Percentiles rank a stretch among this genome's conserved stretches.
Evolutionary conservation across 2,888 invertebrate species (phyloP).

Genomic region (Tipula confusa): DNA sequence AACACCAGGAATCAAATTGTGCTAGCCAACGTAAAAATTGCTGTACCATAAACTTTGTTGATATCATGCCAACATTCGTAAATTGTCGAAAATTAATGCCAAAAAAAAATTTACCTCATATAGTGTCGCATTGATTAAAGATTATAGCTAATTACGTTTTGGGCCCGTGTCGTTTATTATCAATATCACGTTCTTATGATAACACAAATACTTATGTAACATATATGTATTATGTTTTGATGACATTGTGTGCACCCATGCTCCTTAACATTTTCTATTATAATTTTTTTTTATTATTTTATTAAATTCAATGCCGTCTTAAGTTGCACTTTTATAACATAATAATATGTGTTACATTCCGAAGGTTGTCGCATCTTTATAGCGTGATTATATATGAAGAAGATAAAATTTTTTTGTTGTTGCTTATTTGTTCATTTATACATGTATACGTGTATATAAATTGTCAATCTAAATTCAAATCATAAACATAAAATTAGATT

Average conservation of each 20-base stretch:
- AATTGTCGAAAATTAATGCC: neutral
- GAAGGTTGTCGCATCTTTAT: neutral
- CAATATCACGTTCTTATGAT: neutral
- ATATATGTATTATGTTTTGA: neutral
- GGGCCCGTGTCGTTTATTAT: neutral
- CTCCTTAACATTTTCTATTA: neutral
- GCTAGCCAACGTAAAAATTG: neutral
- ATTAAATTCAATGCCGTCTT: neutral
- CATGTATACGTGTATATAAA: neutral
- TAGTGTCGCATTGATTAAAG: neutral
- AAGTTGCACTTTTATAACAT: neutral
- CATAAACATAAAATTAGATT: conserved; percentile 17
- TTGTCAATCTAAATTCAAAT: neutral
- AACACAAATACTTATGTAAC: neutral
- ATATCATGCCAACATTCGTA: neutral
- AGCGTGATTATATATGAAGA: neutral
- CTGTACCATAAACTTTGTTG: neutral
- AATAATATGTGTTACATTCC: no score
- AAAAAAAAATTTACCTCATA: neutral
- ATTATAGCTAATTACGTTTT: neutral
- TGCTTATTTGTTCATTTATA: neutral
- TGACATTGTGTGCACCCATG: neutral
- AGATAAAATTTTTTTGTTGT: neutral
- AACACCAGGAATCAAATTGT: neutral
- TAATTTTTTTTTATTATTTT: no score